These are phyloP conservation scores for Pluvialis apricaria DNA, from an alignment of 2,113 vertebrate species.

Conservation along the genomic window DNA sequence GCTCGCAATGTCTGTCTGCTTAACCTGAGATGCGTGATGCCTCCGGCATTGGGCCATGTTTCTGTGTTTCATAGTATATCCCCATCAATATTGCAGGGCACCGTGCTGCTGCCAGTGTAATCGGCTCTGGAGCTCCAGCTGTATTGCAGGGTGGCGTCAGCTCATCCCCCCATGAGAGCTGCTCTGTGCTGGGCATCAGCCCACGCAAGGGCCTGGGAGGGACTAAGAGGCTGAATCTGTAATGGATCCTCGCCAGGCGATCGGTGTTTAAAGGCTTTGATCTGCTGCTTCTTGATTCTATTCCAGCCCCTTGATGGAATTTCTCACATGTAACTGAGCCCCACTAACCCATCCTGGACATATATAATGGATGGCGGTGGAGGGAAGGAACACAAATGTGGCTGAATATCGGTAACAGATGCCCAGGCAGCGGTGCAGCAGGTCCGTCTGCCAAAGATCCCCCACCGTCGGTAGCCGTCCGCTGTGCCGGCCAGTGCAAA, in stretches of 20 bases:
- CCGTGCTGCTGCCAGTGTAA: background rate
- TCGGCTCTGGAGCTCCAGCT: background rate
- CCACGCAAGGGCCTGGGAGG: background rate
- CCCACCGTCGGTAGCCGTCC: background rate
- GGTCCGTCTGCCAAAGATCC: background rate
- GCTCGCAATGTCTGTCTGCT: background rate
- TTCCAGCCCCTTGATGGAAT: background rate
- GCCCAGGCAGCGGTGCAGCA: background rate
- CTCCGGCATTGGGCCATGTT: background rate
- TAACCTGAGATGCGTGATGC: background rate
- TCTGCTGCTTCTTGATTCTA: background rate
- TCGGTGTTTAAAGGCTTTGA: background rate
- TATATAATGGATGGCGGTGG: background rate
- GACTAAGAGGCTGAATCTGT: background rate
- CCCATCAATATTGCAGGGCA: background rate
- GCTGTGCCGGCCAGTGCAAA: background rate
- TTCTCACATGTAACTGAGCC: background rate
- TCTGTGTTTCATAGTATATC: background rate
- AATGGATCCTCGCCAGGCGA: background rate
- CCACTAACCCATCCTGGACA: background rate
- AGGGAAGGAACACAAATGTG: background rate
- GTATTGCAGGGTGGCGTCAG: background rate
- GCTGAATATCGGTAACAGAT: background rate
- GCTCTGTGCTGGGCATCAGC: background rate
- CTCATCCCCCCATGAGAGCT: background rate